Percentiles rank a stretch among this genome's conserved stretches.
Evolutionary conservation across 1,140 invertebrate genomes (phyloP).

Genomic region (Drosophila parabipectinata): DNA sequence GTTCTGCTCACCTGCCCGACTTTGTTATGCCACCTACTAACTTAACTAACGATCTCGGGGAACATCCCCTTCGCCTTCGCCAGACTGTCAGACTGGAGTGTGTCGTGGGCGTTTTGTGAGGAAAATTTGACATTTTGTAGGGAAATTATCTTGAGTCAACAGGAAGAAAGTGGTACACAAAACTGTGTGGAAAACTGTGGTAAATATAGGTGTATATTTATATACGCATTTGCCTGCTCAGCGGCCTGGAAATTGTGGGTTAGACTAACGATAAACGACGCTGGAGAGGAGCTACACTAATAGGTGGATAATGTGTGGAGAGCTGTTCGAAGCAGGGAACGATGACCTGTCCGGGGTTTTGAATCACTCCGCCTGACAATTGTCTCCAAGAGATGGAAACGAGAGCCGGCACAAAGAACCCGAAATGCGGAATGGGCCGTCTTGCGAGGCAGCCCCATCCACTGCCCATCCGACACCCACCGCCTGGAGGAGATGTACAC

Average conservation of each 20-base stretch:
- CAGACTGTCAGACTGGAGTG: constrained; percentile 44
- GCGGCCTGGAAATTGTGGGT: constrained; percentile 38
- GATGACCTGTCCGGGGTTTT: constrained; percentile 50
- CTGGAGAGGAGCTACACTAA: constrained; percentile 37
- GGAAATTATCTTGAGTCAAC: constrained; percentile 80
- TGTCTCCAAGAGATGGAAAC: constrained; percentile 53
- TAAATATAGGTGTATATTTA: constrained; percentile 36
- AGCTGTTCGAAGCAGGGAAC: not conserved
- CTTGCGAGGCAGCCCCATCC: constrained; percentile 14
- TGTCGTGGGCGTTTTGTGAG: constrained; percentile 59
- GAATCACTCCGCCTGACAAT: constrained; percentile 40
- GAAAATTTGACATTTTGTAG: constrained; percentile 80
- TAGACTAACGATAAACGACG: constrained; percentile 78
- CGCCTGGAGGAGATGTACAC: constrained; percentile 29
- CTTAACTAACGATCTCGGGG: constrained; percentile 26
- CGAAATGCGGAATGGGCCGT: constrained; percentile 45
- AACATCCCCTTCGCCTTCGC: constrained; percentile 12
- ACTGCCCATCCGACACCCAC: constrained; percentile 41
- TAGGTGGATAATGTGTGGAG: constrained; percentile 14
- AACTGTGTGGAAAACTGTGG: constrained; percentile 43
- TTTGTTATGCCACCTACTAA: constrained; percentile 72
- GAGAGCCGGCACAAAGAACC: constrained; percentile 38
- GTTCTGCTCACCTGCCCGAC: constrained; percentile 46
- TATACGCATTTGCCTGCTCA: constrained; percentile 33
- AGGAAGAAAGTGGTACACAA: constrained; percentile 61